Percentiles rank a stretch among this genome's conserved stretches.
phyloP scores from a whole-genome alignment of 2,888 invertebrate genomes.

The Baronia brevicornis region DNA sequence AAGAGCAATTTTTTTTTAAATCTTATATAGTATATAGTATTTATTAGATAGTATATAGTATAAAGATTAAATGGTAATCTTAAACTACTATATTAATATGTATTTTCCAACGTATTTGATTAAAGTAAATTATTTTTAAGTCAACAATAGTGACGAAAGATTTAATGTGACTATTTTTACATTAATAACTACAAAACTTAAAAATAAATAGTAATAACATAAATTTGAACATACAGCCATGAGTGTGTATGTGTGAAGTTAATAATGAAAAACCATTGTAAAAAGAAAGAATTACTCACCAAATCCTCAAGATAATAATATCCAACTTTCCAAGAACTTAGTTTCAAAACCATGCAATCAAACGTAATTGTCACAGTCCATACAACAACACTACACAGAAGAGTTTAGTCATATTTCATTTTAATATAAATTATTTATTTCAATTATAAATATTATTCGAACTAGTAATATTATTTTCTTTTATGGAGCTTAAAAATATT shows the following conservation, averaged over 20 bases:
- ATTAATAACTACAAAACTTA: too few species aligned
- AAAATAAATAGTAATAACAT: too few species aligned
- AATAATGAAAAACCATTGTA: slow-evolving; percentile 1
- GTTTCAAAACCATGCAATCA: slow-evolving; percentile 36
- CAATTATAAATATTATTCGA: slow-evolving; percentile 5
- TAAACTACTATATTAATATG: too few species aligned
- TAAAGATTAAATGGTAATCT: too few species aligned
- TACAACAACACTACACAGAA: slow-evolving; percentile 40
- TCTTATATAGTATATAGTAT: too few species aligned
- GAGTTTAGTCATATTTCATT: slow-evolving; percentile 6
- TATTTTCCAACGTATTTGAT: too few species aligned
- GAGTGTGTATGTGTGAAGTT: slow-evolving; percentile 1
- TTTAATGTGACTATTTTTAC: too few species aligned
- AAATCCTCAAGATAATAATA: slow-evolving; percentile 50
- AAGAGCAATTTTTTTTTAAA: too few species aligned
- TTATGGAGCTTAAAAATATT: not conserved
- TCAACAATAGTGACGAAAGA: too few species aligned
- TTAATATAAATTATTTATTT: slow-evolving; percentile 3
- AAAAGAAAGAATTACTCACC: slow-evolving; percentile 53
- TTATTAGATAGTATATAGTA: too few species aligned
- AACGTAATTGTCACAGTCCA: slow-evolving; percentile 37
- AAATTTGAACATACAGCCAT: too few species aligned
- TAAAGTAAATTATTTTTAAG: too few species aligned
- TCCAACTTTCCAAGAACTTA: slow-evolving; percentile 64
- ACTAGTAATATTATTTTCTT: slow-evolving; percentile 2